Evolutionary conservation across 2,797 vertebrate genomes (phyloP).

Genomic region (Falco concolor): DNA sequence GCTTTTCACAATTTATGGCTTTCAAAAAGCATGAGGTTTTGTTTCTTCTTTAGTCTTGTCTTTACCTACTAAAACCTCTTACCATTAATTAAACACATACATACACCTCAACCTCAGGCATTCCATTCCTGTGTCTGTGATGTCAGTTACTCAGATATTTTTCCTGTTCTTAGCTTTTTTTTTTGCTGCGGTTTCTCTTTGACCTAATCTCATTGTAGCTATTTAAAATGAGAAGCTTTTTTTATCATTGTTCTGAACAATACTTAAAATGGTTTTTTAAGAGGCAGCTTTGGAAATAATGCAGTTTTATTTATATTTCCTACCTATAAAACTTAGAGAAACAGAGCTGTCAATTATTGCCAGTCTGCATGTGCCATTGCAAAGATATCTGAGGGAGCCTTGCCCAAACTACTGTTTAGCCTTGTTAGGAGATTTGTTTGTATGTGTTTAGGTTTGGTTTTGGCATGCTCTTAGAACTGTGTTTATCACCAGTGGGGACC

Average conservation of each 20-base stretch:
- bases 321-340: background rate
- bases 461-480: background rate
- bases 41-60: background rate
- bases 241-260: background rate
- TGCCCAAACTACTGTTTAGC: background rate
- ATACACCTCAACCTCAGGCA: too few relatives aligned
- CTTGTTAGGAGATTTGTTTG: background rate
- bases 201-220: background rate
- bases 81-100: background rate
- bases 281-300: background rate
- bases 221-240: background rate
- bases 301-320: background rate
- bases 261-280: background rate
- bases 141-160: background rate
- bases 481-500: background rate
- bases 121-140: background rate
- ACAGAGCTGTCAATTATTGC: background rate
- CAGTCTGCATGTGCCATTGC: background rate
- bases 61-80: background rate
- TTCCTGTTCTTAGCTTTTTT: background rate
- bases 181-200: background rate
- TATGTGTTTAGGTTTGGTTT: background rate
- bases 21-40: background rate
- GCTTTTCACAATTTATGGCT: background rate
- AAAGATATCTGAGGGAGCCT: background rate